Percentiles rank a stretch among this genome's conserved stretches.
phyloP scores from a whole-genome alignment of 1,140 invertebrate genomes.

The Belonocnema kinseyi region DNA sequence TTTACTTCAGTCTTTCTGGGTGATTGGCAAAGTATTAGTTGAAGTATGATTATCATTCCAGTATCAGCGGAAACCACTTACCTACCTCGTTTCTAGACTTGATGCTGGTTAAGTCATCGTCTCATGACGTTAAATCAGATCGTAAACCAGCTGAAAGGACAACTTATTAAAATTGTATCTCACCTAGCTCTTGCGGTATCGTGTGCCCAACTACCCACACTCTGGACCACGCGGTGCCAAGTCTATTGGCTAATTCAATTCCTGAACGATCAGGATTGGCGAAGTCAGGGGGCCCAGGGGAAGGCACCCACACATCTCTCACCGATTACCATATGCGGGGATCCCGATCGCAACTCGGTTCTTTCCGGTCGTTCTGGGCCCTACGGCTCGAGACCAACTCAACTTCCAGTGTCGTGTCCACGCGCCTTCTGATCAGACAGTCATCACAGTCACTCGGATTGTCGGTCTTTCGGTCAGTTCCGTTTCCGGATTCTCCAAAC shows the following conservation, averaged over 20 bases:
- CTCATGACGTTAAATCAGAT: no score
- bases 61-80: background rate
- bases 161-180: background rate
- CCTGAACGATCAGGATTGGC: constrained; percentile 47
- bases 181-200: background rate
- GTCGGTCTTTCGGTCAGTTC: constrained; percentile 12
- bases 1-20: background rate
- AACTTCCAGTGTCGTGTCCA: constrained; percentile 56
- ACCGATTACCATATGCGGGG: constrained; percentile 70
- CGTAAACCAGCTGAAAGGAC: no score
- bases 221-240: constrained; percentile 27
- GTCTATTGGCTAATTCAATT: constrained; percentile 28
- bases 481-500: constrained; percentile 5
- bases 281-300: constrained; percentile 51
- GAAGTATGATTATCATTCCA: background rate
- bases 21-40: background rate
- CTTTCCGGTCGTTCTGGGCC: constrained; percentile 47
- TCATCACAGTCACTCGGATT: constrained; percentile 41
- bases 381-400: constrained; percentile 50
- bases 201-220: background rate
- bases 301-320: constrained; percentile 66
- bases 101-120: no score
- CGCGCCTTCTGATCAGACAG: constrained; percentile 59
- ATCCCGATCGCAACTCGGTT: constrained; percentile 59
- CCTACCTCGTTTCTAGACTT: background rate